A percentile compares a stretch with the other conserved stretches of the same genome.
phyloP scores from a whole-genome alignment of 2,888 invertebrate species.

The Alentia gelatinosa region DNA sequence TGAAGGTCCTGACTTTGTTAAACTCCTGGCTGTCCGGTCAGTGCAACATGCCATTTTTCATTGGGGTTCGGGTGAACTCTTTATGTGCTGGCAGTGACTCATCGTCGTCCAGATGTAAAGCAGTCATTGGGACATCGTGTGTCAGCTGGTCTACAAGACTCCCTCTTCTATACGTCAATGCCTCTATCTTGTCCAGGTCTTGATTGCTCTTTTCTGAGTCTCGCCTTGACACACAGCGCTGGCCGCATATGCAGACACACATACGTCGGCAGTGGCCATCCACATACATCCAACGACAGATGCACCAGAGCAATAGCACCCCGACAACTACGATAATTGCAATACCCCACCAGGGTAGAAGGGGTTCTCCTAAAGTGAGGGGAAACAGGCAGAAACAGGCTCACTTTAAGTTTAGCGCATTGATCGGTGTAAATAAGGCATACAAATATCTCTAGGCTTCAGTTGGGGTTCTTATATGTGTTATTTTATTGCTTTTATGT shows the following conservation, averaged over 20 bases:
- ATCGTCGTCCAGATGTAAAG: background rate
- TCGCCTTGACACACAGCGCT: background rate
- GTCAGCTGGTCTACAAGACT: conserved; percentile 11
- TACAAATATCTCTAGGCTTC: background rate
- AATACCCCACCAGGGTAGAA: background rate
- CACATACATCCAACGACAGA: conserved; percentile 18
- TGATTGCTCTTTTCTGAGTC: conserved; percentile 14
- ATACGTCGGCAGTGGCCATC: background rate
- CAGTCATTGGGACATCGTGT: conserved; percentile 8
- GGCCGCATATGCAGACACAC: background rate
- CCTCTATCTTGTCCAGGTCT: background rate
- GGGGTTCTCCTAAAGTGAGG: background rate
- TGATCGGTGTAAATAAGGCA: background rate
- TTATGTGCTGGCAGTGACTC: background rate
- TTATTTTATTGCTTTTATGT: no score
- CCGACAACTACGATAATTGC: background rate
- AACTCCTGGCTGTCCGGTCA: background rate
- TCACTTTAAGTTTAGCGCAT: background rate
- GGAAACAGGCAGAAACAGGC: background rate
- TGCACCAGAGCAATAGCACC: conserved; percentile 31
- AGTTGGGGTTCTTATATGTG: background rate
- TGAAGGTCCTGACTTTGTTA: background rate
- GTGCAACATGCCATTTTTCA: conserved; percentile 10
- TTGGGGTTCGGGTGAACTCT: background rate
- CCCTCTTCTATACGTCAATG: background rate